Conservation (phyloP, 2,888 invertebrate genomes). For the Chalcosyrphus nemorum region DNA sequence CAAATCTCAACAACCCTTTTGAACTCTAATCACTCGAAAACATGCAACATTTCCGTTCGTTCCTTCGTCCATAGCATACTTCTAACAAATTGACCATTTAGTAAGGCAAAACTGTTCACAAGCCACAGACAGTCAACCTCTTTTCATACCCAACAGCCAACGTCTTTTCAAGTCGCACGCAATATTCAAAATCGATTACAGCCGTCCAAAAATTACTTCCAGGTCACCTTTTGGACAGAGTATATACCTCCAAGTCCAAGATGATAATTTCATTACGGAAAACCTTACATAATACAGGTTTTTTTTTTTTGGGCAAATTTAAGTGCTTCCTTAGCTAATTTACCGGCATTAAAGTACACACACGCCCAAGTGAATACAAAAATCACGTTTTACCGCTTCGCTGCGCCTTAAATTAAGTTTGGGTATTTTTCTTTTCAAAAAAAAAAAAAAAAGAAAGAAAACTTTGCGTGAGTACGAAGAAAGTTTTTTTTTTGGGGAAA, state of each 20-base stretch:
- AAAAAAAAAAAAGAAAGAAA: no score
- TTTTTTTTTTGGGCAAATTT: neutral
- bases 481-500: neutral
- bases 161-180: slow-evolving; percentile 29
- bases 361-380: slow-evolving; percentile 35
- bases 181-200: slow-evolving; percentile 56
- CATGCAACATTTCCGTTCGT: slow-evolving; percentile 47
- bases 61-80: neutral
- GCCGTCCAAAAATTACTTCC: neutral
- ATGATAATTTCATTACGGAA: slow-evolving; percentile 50
- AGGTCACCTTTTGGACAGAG: slow-evolving; percentile 12
- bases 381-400: slow-evolving; percentile 43
- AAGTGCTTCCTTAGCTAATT: slow-evolving; percentile 49
- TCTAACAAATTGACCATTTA: slow-evolving; percentile 46
- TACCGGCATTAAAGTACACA: slow-evolving; percentile 38
- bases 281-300: neutral
- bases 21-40: slow-evolving; percentile 16
- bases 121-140: neutral
- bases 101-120: slow-evolving; percentile 6
- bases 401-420: slow-evolving; percentile 33
- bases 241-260: neutral
- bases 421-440: neutral
- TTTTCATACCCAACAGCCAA: neutral
- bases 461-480: slow-evolving; percentile 25
- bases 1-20: slow-evolving; percentile 16